phyloP scores from a whole-genome alignment of 1,140 invertebrate genomes.

The Macrocentrus cingulum region DNA sequence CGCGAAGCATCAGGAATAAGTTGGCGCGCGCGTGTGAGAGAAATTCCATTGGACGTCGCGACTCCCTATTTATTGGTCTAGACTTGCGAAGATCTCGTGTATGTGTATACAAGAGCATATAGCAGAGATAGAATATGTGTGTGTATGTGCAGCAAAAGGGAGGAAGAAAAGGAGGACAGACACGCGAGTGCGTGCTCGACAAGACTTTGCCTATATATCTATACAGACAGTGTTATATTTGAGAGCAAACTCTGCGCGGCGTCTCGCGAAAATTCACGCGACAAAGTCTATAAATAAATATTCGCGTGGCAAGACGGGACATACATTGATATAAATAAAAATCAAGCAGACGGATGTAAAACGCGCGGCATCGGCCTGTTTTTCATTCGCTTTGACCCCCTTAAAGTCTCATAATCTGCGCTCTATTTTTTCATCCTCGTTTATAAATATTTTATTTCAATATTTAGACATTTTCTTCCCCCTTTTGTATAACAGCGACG shows the following conservation, averaged over 20 bases:
- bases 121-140: not conserved
- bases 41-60: constrained; percentile 21
- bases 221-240: not conserved
- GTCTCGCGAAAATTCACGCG: constrained; percentile 34
- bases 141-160: not conserved
- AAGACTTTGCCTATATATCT: not conserved
- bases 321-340: constrained; percentile 20
- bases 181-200: constrained; percentile 12
- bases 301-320: constrained; percentile 12
- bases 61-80: constrained; percentile 27
- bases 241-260: not conserved
- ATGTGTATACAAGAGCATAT: not conserved
- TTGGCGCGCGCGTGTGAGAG: constrained; percentile 20
- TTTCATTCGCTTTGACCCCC: constrained; percentile 11
- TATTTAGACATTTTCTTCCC: too few species aligned
- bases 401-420: not conserved
- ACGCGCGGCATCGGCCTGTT: constrained; percentile 9
- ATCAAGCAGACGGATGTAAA: constrained; percentile 14
- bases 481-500: too few species aligned
- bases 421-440: too few species aligned
- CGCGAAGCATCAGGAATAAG: too few species aligned
- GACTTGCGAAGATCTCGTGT: constrained; percentile 5
- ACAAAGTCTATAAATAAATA: constrained; percentile 38
- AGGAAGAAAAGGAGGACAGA: constrained; percentile 15
- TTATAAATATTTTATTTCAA: too few species aligned